phyloP scores from a whole-genome alignment of 2,797 vertebrate genomes.

The Semaprochilodus insignis region DNA sequence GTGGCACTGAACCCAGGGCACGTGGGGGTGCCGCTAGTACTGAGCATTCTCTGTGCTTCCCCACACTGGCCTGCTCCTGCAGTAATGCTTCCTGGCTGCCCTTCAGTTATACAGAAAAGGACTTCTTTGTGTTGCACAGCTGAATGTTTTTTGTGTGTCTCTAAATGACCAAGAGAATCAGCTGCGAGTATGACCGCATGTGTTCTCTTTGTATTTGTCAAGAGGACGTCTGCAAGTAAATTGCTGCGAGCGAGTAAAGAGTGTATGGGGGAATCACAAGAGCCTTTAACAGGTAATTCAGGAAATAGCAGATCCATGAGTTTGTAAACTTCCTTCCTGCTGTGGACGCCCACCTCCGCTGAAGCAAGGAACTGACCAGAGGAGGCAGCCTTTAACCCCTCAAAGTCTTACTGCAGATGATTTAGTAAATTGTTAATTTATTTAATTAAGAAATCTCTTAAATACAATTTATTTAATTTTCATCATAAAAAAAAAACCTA shows the following conservation, averaged over 20 bases:
- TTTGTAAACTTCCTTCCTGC: slow-evolving; percentile 33
- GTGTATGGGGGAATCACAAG: background rate
- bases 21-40: slow-evolving; percentile 59
- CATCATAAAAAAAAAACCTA: too few relatives aligned
- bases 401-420: background rate
- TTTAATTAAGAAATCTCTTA: too few relatives aligned
- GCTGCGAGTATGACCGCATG: slow-evolving; percentile 10
- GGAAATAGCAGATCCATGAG: background rate
- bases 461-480: too few relatives aligned
- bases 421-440: too few relatives aligned
- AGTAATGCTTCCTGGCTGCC: slow-evolving; percentile 60
- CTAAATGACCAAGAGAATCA: slow-evolving; percentile 41
- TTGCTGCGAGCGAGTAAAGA: background rate
- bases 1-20: background rate
- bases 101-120: slow-evolving; percentile 69
- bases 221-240: slow-evolving; percentile 12
- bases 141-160: slow-evolving; percentile 59
- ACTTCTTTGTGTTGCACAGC: slow-evolving; percentile 67
- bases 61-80: slow-evolving; percentile 58
- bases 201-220: background rate
- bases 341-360: slow-evolving; percentile 1
- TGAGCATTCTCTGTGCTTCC: slow-evolving; percentile 72
- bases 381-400: slow-evolving; percentile 6
- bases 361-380: background rate
- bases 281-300: background rate